Conservation (phyloP, 2,888 invertebrate genomes). For the Syrphus vitripennis region DNA sequence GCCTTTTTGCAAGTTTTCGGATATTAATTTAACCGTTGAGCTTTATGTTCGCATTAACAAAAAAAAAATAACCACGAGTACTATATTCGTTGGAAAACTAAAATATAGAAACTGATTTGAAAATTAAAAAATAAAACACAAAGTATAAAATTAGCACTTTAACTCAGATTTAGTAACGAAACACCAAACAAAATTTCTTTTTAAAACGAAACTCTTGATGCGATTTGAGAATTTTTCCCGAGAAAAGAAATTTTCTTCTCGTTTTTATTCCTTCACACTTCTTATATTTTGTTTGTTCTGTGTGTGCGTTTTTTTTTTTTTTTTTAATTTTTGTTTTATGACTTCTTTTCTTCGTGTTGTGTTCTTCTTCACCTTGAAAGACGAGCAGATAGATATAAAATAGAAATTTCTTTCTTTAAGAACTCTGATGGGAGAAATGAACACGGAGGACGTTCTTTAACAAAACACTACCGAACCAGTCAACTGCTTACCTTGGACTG, state of each 20-base stretch:
- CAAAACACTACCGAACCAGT: conserved; percentile 78
- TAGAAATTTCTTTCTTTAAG: conserved; percentile 47
- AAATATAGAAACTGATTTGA: not conserved
- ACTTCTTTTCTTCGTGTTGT: conserved; percentile 50
- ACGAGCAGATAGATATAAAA: conserved; percentile 29
- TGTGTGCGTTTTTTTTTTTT: conserved; percentile 41
- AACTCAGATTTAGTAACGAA: conserved; percentile 5
- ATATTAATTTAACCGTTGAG: conserved; percentile 16
- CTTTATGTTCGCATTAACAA: conserved; percentile 43
- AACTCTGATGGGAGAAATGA: not conserved
- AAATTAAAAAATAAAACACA: not conserved
- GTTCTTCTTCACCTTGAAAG: conserved; percentile 49
- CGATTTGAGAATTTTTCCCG: conserved; percentile 58
- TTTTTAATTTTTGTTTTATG: conserved; percentile 33
- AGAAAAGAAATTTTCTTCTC: conserved; percentile 67
- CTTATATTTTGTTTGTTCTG: conserved; percentile 54
- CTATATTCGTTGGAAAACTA: not conserved
- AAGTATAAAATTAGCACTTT: not conserved
- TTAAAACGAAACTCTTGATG: conserved; percentile 35
- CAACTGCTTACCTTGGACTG: conserved; percentile 80
- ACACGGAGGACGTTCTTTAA: conserved; percentile 46
- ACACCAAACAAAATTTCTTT: conserved; percentile 39
- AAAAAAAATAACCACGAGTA: not conserved
- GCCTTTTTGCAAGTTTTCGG: conserved; percentile 42
- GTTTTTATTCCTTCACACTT: conserved; percentile 58